Conservation (phyloP, 2,888 invertebrate species). For the Stratiomys singularior region DNA sequence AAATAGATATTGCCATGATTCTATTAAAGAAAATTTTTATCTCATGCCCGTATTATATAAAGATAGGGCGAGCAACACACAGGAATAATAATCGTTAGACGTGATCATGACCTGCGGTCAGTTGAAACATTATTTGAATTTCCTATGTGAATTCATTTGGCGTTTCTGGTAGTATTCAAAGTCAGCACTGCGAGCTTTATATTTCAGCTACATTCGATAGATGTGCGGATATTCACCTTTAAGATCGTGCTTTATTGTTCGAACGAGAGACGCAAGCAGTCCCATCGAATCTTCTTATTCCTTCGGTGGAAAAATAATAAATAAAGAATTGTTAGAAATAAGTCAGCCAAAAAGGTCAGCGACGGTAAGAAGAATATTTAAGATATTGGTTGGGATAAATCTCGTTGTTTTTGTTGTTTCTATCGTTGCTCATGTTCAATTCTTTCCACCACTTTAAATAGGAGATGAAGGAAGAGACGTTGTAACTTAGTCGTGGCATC, state of each 20-base stretch:
- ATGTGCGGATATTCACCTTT: constrained; percentile 31
- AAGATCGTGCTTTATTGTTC: constrained; percentile 38
- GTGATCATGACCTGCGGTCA: constrained; percentile 45
- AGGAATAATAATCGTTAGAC: constrained; percentile 17
- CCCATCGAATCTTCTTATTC: background rate
- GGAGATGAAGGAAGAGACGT: background rate
- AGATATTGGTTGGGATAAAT: too few relatives aligned
- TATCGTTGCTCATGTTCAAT: background rate
- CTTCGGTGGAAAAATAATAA: background rate
- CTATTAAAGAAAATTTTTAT: background rate
- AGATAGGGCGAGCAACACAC: background rate
- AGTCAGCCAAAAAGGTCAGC: constrained; percentile 28
- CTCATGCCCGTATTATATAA: background rate
- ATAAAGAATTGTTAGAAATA: constrained; percentile 38
- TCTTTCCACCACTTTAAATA: background rate
- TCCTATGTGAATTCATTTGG: constrained; percentile 28
- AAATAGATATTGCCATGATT: constrained; percentile 5
- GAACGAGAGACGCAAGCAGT: background rate
- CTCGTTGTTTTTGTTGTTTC: background rate
- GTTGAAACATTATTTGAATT: constrained; percentile 39
- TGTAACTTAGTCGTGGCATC: background rate
- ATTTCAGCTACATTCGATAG: background rate
- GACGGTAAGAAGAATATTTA: background rate
- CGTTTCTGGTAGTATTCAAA: background rate
- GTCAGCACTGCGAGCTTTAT: background rate